A percentile compares a stretch with the other conserved stretches of the same genome.
phyloP scores from a whole-genome alignment of 2,888 invertebrate species.

The Leistus spinibarbis region DNA sequence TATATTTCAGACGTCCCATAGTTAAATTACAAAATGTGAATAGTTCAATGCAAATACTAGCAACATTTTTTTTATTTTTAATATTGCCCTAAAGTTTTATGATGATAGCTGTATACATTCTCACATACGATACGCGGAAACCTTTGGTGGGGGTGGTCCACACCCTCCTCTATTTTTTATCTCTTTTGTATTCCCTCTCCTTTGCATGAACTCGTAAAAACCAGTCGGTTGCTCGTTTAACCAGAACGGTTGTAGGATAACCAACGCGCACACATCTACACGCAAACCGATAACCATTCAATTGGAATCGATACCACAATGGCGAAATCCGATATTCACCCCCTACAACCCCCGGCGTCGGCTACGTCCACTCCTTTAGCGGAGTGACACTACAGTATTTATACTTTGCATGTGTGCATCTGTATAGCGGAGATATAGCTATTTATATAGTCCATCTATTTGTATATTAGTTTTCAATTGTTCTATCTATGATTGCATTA shows the following conservation, averaged over 20 bases:
- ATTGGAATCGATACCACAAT: conserved; percentile 54
- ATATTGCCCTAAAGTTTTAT: no score
- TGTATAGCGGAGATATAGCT: no score
- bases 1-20: no score
- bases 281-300: conserved; percentile 50
- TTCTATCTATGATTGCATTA: no score
- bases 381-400: background rate
- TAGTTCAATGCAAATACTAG: no score
- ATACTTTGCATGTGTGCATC: background rate
- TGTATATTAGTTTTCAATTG: no score
- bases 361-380: background rate
- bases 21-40: no score
- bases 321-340: conserved; percentile 43
- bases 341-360: background rate
- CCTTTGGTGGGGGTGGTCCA: conserved; percentile 50
- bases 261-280: background rate
- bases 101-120: no score
- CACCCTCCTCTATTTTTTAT: conserved; percentile 45
- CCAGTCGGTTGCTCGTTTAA: background rate
- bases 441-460: no score
- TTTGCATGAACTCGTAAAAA: conserved; percentile 4
- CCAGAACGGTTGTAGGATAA: background rate
- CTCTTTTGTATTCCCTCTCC: conserved; percentile 40
- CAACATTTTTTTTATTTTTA: no score
- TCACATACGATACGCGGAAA: conserved; percentile 56